phyloP scores from a whole-genome alignment of 2,797 vertebrate species.

The Pogonophryne albipinna region DNA sequence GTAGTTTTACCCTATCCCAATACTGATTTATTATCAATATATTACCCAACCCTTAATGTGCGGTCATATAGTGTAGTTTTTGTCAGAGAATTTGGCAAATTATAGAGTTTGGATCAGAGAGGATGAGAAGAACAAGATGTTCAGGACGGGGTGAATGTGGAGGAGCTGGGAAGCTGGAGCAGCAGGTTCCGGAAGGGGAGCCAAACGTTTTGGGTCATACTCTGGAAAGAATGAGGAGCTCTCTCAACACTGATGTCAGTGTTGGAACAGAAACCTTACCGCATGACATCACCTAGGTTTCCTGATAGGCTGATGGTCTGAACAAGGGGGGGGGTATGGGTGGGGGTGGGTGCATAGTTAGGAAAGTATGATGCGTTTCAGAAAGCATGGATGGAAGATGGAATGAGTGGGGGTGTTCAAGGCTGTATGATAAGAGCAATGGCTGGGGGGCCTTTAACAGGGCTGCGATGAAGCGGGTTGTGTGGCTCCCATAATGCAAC shows the following conservation, averaged over 20 bases:
- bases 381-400: slow-evolving; percentile 26
- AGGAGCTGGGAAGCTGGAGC: slow-evolving; percentile 32
- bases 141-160: slow-evolving; percentile 11
- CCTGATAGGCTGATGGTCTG: slow-evolving; percentile 51
- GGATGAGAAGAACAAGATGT: slow-evolving; percentile 39
- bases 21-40: too few species aligned
- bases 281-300: slow-evolving; percentile 81
- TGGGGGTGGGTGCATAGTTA: not conserved
- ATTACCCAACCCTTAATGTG: not conserved
- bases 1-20: too few species aligned
- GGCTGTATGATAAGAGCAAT: slow-evolving; percentile 20
- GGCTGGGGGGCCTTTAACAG: slow-evolving; percentile 27
- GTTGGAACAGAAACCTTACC: slow-evolving; percentile 72
- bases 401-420: slow-evolving; percentile 29
- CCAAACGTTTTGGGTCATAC: slow-evolving; percentile 60
- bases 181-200: slow-evolving; percentile 45
- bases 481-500: slow-evolving; percentile 21
- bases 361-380: not conserved
- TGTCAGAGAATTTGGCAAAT: not conserved
- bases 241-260: slow-evolving; percentile 79
- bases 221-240: slow-evolving; percentile 86
- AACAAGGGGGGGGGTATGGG: not conserved
- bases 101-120: not conserved
- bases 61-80: not conserved
- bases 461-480: slow-evolving; percentile 15